Percentiles rank a stretch among this genome's conserved stretches.
phyloP scores from a whole-genome alignment of 2,113 vertebrate genomes.

The Abramis brama region DNA sequence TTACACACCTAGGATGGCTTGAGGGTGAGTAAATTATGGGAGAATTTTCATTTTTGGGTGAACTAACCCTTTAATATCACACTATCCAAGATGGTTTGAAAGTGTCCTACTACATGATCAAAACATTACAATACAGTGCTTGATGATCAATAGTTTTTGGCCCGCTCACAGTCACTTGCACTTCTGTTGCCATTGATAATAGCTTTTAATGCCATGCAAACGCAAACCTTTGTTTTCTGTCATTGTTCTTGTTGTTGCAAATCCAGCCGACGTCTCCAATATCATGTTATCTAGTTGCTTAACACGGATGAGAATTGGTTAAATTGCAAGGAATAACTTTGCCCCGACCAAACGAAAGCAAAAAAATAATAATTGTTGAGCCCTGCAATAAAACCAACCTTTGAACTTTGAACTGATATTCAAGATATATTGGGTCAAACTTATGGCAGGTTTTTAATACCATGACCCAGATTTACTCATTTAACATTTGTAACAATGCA shows the following conservation, averaged over 20 bases:
- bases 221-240: not conserved
- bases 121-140: too few relatives aligned
- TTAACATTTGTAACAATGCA: not conserved
- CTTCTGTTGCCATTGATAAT: not conserved
- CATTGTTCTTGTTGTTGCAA: not conserved
- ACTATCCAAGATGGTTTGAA: too few relatives aligned
- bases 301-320: not conserved
- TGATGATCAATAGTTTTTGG: too few relatives aligned
- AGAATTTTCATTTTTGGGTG: too few relatives aligned
- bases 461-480: not conserved
- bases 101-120: too few relatives aligned
- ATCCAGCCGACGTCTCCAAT: not conserved
- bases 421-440: too few relatives aligned
- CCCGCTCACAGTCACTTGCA: not conserved
- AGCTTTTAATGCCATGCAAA: not conserved
- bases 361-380: too few relatives aligned
- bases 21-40: too few relatives aligned
- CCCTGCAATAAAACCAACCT: slow-evolving; percentile 9
- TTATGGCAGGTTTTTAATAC: not conserved
- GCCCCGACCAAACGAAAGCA: too few relatives aligned
- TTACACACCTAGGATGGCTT: too few relatives aligned
- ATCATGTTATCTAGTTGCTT: not conserved
- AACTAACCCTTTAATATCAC: too few relatives aligned
- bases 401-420: slow-evolving; percentile 20
- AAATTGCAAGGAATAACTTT: not conserved